phyloP scores from a whole-genome alignment of 2,797 vertebrate genomes.

The Pantherophis alleghaniensis region DNA sequence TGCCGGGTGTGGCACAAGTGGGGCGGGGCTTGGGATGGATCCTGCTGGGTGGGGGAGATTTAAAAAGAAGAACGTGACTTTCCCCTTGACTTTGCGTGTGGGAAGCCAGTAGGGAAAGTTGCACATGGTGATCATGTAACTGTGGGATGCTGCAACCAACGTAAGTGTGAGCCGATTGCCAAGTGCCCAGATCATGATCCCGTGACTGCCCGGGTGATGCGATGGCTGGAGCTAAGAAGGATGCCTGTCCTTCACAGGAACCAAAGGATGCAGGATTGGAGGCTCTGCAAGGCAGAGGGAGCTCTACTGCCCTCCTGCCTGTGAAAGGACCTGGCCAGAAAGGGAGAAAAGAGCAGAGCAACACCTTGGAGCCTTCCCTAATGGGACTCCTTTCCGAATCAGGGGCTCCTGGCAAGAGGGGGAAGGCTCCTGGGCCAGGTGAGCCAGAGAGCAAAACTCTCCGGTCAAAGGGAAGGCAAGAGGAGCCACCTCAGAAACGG shows the following conservation, averaged over 20 bases:
- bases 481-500: too few species aligned
- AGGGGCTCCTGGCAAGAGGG: too few species aligned
- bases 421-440: too few species aligned
- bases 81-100: background rate
- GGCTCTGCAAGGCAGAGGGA: background rate
- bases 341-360: background rate
- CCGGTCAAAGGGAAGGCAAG: too few species aligned
- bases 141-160: background rate
- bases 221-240: background rate
- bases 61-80: background rate
- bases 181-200: background rate
- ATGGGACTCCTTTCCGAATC: too few species aligned
- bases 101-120: background rate
- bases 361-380: background rate
- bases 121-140: background rate
- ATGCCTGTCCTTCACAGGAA: background rate
- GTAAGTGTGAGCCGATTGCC: background rate
- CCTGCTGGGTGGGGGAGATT: too few species aligned
- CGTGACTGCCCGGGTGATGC: background rate
- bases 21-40: background rate
- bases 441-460: too few species aligned
- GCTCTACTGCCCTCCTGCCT: background rate
- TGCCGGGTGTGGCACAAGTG: background rate
- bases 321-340: background rate
- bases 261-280: background rate